Evolutionary conservation across 2,113 vertebrate species (phyloP), one percentile per base, ranked within the genome.

Genomic region (Apistogramma diplotaenia): DNA sequence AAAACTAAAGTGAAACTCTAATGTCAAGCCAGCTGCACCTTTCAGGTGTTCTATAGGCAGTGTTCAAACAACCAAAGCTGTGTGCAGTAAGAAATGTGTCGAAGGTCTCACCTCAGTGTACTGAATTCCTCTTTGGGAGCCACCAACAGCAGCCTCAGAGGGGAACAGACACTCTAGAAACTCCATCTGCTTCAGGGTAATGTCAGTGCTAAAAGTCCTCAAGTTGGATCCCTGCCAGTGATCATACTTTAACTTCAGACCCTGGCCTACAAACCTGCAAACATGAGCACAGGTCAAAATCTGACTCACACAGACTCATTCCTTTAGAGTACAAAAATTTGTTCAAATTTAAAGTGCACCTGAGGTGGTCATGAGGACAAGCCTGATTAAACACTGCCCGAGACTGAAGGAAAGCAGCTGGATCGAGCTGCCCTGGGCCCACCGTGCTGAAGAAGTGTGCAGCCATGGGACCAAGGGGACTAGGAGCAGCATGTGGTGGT

Each of bases 361-460:
- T 97, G 86, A 99, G 97, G 88, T 99, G 98, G 88, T 99, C 98
- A 53, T 99, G 96, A 79, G 96, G 97, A 90, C 97, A 99, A 84
- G 98, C 98, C 85, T 97, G 94, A 79, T 97, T 96, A 93, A 99
- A 98, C 62, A 96, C 85, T 79, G 93, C 85, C 78, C 97, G 96
- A 75, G 96, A 96, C 88, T 95, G 94, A 81, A 96, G 93, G 89
- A 99, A 97, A 84, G 96, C 96, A 56, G 94, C 94, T 29, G 93
- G 81, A 53, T 93, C 82, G 85, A 98, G 96, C 72, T 93, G 93
- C 82, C 94, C 85, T 15, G 95, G 95, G 84, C 96, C 95, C 75
- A 96, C 89, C 81, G 94, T 96, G 90, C 93, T 94, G 91, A 99
- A 99, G 94, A 99, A 99, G 83, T 97, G 95, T 40, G 93, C 88